Evolutionary conservation across 2,888 invertebrate species (phyloP).

Genomic region (Mycalesis mineus): DNA sequence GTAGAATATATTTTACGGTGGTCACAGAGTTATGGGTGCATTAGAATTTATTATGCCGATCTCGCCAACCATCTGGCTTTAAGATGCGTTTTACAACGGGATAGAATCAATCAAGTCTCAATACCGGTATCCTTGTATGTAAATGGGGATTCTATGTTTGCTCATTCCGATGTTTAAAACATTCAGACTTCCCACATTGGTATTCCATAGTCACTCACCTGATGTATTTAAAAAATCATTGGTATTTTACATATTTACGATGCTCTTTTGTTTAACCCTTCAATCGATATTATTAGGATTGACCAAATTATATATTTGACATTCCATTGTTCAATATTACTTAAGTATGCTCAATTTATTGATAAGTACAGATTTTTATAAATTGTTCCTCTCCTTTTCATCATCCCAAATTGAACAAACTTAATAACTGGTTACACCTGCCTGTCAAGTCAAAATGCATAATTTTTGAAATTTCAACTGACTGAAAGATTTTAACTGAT

Average conservation of each 20-base stretch:
- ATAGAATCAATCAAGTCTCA: constrained; percentile 27
- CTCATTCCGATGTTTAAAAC: constrained; percentile 21
- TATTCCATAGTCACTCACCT: constrained; percentile 19
- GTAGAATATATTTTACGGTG: constrained; percentile 33
- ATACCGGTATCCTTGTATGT: constrained; percentile 28
- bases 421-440: too few relatives aligned
- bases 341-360: too few relatives aligned
- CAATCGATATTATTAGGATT: too few relatives aligned
- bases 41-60: constrained; percentile 47
- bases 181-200: constrained; percentile 27
- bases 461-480: too few relatives aligned
- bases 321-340: too few relatives aligned
- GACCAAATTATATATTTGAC: too few relatives aligned
- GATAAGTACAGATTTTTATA: too few relatives aligned
- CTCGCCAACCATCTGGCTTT: constrained; percentile 50
- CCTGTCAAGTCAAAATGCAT: too few relatives aligned
- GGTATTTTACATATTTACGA: constrained; percentile 5
- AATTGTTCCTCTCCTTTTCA: too few relatives aligned
- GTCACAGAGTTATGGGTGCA: constrained; percentile 36
- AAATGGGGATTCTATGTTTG: constrained; percentile 25
- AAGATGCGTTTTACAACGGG: constrained; percentile 24
- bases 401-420: too few relatives aligned
- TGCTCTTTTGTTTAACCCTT: neutral
- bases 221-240: constrained; percentile 13
- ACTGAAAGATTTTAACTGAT: too few relatives aligned